A percentile compares a stretch with the other conserved stretches of the same genome.
Evolutionary conservation across 2,797 vertebrate species (phyloP).

Genomic region (Rousettus madagascariensis): DNA sequence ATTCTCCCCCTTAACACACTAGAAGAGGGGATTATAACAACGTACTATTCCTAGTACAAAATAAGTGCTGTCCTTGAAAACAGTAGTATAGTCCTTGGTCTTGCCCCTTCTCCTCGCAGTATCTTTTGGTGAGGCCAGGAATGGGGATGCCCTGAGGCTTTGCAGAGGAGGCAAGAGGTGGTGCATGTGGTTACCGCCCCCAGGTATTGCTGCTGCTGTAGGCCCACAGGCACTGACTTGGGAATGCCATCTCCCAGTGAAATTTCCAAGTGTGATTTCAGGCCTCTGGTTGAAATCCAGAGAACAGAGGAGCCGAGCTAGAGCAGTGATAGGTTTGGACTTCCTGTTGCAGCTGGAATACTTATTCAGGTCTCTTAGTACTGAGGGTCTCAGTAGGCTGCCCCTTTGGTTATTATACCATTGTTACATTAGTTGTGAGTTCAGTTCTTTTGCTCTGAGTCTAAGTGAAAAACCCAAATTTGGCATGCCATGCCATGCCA

Average conservation of each 20-base stretch:
- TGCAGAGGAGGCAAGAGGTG: neutral
- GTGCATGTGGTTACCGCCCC: neutral
- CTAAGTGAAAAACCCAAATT: neutral
- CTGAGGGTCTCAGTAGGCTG: neutral
- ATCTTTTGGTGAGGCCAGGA: neutral
- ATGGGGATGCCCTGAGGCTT: neutral
- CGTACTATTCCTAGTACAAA: constrained; percentile 68
- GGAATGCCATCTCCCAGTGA: neutral
- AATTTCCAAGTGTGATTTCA: neutral
- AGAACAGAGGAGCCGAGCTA: neutral
- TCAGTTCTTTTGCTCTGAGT: neutral
- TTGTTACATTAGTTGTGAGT: neutral
- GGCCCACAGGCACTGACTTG: neutral
- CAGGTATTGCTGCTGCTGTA: neutral
- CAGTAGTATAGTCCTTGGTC: constrained; percentile 74
- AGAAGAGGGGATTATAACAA: constrained; percentile 72
- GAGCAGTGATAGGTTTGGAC: neutral
- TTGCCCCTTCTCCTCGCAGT: constrained; percentile 20
- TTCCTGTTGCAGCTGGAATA: neutral
- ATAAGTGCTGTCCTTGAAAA: constrained; percentile 71
- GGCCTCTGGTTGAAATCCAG: neutral
- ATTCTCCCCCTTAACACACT: constrained; percentile 69
- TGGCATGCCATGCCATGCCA: neutral
- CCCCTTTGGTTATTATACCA: neutral
- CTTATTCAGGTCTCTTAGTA: neutral